A percentile compares a stretch with the other conserved stretches of the same genome.
Evolutionary conservation across 2,888 invertebrate genomes (phyloP).

Genomic region (Prosopocoilus inquinatus): DNA sequence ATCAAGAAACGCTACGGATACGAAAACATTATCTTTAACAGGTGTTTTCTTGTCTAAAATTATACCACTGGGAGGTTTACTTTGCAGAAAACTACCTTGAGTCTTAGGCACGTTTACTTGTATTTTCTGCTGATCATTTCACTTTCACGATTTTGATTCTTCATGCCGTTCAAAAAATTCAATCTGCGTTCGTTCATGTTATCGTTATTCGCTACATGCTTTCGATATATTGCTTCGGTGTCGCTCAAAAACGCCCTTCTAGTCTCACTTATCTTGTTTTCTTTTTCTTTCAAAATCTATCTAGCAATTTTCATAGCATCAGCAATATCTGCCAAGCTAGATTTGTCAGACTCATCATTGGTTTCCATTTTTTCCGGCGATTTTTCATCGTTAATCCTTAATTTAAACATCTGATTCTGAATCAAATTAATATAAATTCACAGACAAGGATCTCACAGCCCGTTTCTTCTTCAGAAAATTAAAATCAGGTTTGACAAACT

Average conservation of each 20-base stretch:
- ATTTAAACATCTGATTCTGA: constrained; percentile 54
- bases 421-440: constrained; percentile 79
- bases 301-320: constrained; percentile 52
- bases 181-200: constrained; percentile 26
- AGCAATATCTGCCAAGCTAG: constrained; percentile 48
- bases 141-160: constrained; percentile 24
- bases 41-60: constrained; percentile 35
- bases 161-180: constrained; percentile 44
- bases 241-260: constrained; percentile 48
- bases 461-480: constrained; percentile 68
- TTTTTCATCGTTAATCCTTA: background rate
- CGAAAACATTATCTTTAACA: constrained; percentile 24
- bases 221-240: constrained; percentile 39
- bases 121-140: constrained; percentile 28
- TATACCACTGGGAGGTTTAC: constrained; percentile 40
- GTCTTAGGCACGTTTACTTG: constrained; percentile 26
- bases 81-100: constrained; percentile 31
- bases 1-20: no score
- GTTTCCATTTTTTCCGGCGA: constrained; percentile 21
- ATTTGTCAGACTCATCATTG: constrained; percentile 33
- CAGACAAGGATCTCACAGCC: constrained; percentile 78
- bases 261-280: constrained; percentile 42
- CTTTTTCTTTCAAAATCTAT: constrained; percentile 48
- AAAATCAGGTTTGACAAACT: constrained; percentile 19
- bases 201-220: constrained; percentile 12